Base-by-base conservation (phyloP, 2,888 invertebrate genomes). In the Eupithecia pulchellata region DNA sequence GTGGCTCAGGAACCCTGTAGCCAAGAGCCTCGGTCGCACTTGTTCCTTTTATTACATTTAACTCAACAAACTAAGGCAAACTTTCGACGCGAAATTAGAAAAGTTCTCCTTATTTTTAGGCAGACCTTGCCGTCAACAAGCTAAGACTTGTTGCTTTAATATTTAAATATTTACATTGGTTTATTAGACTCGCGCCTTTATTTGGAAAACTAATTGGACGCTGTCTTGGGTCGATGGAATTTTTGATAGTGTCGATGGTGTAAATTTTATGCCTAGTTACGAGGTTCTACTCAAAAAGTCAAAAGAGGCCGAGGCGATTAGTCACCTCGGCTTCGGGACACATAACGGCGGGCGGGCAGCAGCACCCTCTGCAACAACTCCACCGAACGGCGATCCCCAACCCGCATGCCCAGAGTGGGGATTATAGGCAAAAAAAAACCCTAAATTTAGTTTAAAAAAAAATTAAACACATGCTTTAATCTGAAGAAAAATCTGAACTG, bases 161-260 rank as follows among this genome's bases (percentile, higher is more conserved):
- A 82, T 84, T 87, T 83, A 87, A 88, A 87, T 88, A 88, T 88
- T 87, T 70, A 84, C 83, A 81, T 83, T 84, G 82, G 83, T 83
- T 86, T 86, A 83, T 80, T 80, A 84, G 82, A 80, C 72, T 76
- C 73, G 69, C 76, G 63, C 78, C 77, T 81, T 71, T 77, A 75
- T 80, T 82, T 75, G 75, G 66, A 74, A 79, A 74, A 78, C 75
- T 75, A 32, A 73, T 61, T 71, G 73, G 77, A 69, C 71, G 70
- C 32, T 62, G 61, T 39, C 63, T 67, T 65, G 52, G 29, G n/a
- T 64, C 20, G 32, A 61, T 61, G 34, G 34, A 61, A 64, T 58
- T 30, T 52, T 36, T 13, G 61, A 61, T 61, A 34, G 14, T 5
- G 5, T 6, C 20, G 8, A 2, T 20, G 34, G 32, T 25, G 20